Conservation (phyloP, 1,140 invertebrate genomes). For the Euwallacea similis region DNA sequence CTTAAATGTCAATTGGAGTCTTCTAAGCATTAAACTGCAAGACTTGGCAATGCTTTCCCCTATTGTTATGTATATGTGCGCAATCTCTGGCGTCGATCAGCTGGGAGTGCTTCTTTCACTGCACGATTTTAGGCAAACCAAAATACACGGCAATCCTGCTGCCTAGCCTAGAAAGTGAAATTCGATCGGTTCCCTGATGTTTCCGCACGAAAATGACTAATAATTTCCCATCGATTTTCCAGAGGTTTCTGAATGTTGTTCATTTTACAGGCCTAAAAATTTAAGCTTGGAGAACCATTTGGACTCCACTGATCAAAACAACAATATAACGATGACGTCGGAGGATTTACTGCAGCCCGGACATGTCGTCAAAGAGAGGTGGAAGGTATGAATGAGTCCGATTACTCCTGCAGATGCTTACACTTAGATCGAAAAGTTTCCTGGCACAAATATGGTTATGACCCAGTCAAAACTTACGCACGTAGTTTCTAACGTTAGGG, state of each 20-base stretch:
- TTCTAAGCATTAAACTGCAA: conserved; percentile 5
- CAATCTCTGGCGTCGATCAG: conserved; percentile 44
- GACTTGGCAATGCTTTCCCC: neutral
- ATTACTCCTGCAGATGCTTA: no score
- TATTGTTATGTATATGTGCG: conserved; percentile 27
- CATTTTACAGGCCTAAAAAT: conserved; percentile 49
- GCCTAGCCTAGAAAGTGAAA: conserved; percentile 37
- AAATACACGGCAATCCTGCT: conserved; percentile 36
- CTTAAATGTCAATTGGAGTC: neutral
- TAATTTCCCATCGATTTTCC: conserved; percentile 22
- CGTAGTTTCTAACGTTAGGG: no score
- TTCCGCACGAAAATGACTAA: conserved; percentile 12
- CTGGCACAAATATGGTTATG: no score
- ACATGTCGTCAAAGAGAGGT: conserved; percentile 95
- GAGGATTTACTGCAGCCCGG: conserved; percentile 95
- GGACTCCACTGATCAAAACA: conserved; percentile 66
- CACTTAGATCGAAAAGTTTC: no score
- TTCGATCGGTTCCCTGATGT: conserved; percentile 6
- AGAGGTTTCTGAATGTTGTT: neutral
- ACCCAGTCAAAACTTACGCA: no score
- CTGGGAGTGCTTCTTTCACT: conserved; percentile 30
- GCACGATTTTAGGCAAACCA: conserved; percentile 41
- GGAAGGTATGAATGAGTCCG: conserved; percentile 78
- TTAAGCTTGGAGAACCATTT: conserved; percentile 56
- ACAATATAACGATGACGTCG: conserved; percentile 84